Percentiles rank a stretch among this genome's conserved stretches.
Conservation (phyloP, 2,888 invertebrate genomes). For the Melanargia galathea region DNA sequence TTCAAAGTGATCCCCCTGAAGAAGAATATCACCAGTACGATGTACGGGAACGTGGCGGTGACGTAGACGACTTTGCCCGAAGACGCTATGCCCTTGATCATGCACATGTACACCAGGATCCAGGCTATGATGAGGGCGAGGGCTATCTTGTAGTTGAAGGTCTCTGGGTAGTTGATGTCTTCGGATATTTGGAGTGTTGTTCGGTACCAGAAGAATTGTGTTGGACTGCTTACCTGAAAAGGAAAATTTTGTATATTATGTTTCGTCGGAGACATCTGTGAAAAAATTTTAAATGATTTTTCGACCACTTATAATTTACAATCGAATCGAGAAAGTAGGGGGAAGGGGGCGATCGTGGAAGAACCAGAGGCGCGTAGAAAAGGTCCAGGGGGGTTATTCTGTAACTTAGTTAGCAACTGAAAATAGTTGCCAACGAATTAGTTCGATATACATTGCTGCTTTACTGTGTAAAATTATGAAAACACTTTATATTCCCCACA, state of each 20-base stretch:
- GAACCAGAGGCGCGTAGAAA: too few relatives aligned
- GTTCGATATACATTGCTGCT: too few relatives aligned
- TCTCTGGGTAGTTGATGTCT: constrained; percentile 92
- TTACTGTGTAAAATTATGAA: too few relatives aligned
- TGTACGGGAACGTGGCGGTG: constrained; percentile 97
- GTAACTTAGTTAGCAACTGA: too few relatives aligned
- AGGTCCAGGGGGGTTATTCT: too few relatives aligned
- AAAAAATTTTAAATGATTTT: too few relatives aligned
- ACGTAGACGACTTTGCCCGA: constrained; percentile 98
- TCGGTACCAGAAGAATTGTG: constrained; percentile 97
- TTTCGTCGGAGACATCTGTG: too few relatives aligned
- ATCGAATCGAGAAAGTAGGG: too few relatives aligned
- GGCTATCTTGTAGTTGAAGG: constrained; percentile 96
- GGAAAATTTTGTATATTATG: background rate
- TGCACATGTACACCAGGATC: constrained; percentile 97
- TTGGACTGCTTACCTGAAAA: constrained; percentile 91
- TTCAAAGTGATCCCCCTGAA: constrained; percentile 95
- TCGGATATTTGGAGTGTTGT: constrained; percentile 94
- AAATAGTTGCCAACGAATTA: too few relatives aligned
- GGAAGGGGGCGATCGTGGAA: too few relatives aligned
- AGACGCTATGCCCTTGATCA: constrained; percentile 98
- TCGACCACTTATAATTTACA: too few relatives aligned
- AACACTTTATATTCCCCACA: too few relatives aligned
- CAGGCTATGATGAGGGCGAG: constrained; percentile 93
- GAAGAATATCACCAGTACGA: constrained; percentile 97